Base-by-base conservation (phyloP, 2,797 vertebrate species). In the Kryptopterus vitreolus region DNA sequence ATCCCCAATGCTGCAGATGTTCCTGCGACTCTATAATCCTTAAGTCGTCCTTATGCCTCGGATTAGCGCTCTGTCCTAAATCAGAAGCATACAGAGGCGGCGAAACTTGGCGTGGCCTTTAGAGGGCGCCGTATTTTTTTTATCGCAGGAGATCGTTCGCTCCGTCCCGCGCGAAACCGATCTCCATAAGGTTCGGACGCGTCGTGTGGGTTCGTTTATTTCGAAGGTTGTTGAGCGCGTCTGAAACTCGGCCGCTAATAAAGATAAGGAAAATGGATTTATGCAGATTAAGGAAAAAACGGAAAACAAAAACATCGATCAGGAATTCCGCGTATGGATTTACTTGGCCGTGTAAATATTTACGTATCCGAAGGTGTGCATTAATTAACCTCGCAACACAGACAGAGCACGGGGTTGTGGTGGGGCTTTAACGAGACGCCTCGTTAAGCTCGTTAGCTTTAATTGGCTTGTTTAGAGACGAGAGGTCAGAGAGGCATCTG, bases 401-500 rank as follows among this genome's bases (percentile, higher is more conserved):
- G 35, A 55, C 70, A 52, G 16, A 33, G 31, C 46, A 5, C 0
- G 26, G 38, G 38, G 38, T 43, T 31, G 9, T 31, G 35, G 22
- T n/a, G 55, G 13, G 1, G 12, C 16, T 3, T 38, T 3, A 55
- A 55, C 11, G 12, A 4, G 38, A 31, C 57, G 48, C 71, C 53
- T 73, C 55, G 29, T 73, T 80, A 82, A 61, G 73, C 66, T 38
- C 72, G 83, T 82, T 88, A 83, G 84, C 82, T 89, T 89, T 89
- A 90, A 92, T 86, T 83, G 84, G 85, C 61, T 46, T 68, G 43
- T 68, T 66, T 79, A 74, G 85, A 77, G 81, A 73, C 71, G 74
- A n/a, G 66, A 70, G 87, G 92, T 93, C 90, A 93, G 76, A 18
- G 77, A 20, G 77, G 84, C 91, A 91, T 35, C 33, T 43, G 38